Percentiles rank a stretch among this genome's conserved stretches.
phyloP scores from a whole-genome alignment of 2,888 invertebrate species.

The Aphidius colemani region DNA sequence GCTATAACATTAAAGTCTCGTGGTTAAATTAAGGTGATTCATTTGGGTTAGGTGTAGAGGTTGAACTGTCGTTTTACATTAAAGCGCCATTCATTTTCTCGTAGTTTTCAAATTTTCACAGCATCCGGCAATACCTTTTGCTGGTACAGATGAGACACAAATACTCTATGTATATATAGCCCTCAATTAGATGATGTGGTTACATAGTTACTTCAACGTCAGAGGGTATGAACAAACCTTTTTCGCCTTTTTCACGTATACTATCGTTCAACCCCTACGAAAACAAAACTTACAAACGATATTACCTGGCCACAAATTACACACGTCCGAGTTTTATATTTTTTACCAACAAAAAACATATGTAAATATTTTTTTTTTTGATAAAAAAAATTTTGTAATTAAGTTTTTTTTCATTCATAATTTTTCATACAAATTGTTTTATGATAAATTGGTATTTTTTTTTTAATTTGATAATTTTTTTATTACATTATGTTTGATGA shows the following conservation, averaged over 20 bases:
- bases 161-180: conserved; percentile 14
- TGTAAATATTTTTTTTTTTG: too few species aligned
- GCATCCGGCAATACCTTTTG: conserved; percentile 18
- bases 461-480: too few species aligned
- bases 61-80: conserved; percentile 21
- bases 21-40: too few species aligned
- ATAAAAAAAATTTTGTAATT: too few species aligned
- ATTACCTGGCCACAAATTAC: conserved; percentile 54
- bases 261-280: conserved; percentile 41
- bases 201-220: conserved; percentile 42
- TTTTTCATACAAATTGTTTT: too few species aligned
- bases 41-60: too few species aligned
- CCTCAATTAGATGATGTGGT: conserved; percentile 51
- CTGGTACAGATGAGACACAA: conserved; percentile 37
- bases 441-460: too few species aligned
- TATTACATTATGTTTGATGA: too few species aligned
- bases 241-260: conserved; percentile 39
- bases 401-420: too few species aligned
- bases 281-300: conserved; percentile 34
- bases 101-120: conserved; percentile 26
- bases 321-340: conserved; percentile 32
- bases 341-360: too few species aligned
- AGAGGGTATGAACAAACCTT: conserved; percentile 24
- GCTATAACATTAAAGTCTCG: too few species aligned
- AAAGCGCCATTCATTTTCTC: conserved; percentile 31